phyloP scores from a whole-genome alignment of 30 jellyfish, hydroid and myxozoan genomes.

The Haliclystus octoradiatus region DNA sequence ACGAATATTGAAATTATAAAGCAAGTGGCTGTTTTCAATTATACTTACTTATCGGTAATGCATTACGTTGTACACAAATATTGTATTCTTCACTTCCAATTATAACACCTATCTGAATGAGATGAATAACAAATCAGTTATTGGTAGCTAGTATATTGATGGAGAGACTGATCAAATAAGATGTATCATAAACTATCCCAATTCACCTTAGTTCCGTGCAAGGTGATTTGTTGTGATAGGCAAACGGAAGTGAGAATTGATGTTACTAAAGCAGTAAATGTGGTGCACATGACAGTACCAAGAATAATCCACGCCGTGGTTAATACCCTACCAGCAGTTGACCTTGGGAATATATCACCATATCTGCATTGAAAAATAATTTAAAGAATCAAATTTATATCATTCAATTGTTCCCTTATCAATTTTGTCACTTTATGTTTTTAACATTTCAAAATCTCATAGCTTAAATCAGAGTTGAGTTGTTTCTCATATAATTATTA shows the following conservation, averaged over 20 bases:
- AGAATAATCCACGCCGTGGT: conserved; percentile 35
- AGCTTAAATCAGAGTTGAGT: no score
- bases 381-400: no score
- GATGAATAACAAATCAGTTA: neutral
- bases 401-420: no score
- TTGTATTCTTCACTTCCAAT: conserved; percentile 60
- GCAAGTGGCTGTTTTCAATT: no score
- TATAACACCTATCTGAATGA: conserved; percentile 56
- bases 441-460: no score
- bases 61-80: conserved; percentile 38
- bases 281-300: conserved; percentile 41
- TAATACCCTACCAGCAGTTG: conserved; percentile 21
- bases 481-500: no score
- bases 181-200: neutral
- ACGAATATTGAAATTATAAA: no score
- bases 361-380: conserved; percentile 17
- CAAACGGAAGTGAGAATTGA: conserved; percentile 50
- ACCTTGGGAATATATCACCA: conserved; percentile 53
- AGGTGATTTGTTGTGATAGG: conserved; percentile 17
- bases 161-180: neutral
- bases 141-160: neutral
- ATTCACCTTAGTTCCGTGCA: conserved; percentile 46
- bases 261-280: conserved; percentile 64
- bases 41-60: conserved; percentile 61
- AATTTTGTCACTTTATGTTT: no score